phyloP scores from a whole-genome alignment of 1,140 invertebrate genomes.

The Drosophila tropicalis region DNA sequence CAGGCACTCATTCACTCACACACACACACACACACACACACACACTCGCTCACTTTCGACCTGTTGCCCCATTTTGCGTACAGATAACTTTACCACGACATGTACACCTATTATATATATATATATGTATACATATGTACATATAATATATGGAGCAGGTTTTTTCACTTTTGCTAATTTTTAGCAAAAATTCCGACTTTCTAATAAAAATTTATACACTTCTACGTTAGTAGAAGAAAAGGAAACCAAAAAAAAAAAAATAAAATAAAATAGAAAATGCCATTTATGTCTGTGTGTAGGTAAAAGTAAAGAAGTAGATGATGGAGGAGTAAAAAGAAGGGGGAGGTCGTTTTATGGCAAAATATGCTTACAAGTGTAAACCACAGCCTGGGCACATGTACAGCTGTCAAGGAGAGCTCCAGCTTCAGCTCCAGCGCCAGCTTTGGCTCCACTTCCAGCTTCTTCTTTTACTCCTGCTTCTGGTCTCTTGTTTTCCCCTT shows the following conservation, averaged over 20 bases:
- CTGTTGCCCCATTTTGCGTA: conserved; percentile 72
- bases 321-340: not conserved
- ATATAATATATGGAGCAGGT: conserved; percentile 24
- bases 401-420: conserved; percentile 54
- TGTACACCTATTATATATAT: not conserved
- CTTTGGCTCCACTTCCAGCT: conserved; percentile 21
- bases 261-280: conserved; percentile 79
- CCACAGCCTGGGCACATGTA: conserved; percentile 74
- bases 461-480: conserved; percentile 28
- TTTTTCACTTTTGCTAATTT: conserved; percentile 57
- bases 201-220: conserved; percentile 13
- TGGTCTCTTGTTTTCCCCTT: conserved; percentile 18
- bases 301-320: not conserved
- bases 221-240: conserved; percentile 39
- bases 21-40: not conserved
- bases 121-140: not conserved
- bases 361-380: conserved; percentile 82
- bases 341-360: conserved; percentile 35
- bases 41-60: conserved; percentile 38
- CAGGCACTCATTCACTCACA: conserved; percentile 6
- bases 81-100: not conserved
- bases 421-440: not conserved
- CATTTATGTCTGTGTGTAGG: conserved; percentile 31
- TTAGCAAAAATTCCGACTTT: conserved; percentile 8
- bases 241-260: conserved; percentile 37